Conservation (phyloP, 2,888 invertebrate genomes). For the Drosophila infuscata region DNA sequence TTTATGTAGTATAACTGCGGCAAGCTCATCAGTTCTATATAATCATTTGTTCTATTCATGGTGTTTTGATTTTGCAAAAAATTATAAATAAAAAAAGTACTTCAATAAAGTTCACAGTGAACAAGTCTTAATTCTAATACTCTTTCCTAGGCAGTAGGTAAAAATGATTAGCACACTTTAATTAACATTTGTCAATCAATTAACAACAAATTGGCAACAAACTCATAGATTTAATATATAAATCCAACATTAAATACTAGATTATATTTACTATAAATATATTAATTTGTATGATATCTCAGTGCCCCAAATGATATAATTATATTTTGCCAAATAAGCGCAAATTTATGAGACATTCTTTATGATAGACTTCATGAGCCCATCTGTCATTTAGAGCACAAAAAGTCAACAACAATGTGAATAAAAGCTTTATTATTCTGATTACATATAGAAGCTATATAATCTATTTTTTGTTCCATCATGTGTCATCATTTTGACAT, state of each 20-base stretch:
- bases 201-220: background rate
- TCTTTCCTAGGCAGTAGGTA: slow-evolving; percentile 2
- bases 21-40: slow-evolving; percentile 64
- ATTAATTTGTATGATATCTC: background rate
- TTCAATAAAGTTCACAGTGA: background rate
- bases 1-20: slow-evolving; percentile 23
- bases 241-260: background rate
- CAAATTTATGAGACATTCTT: slow-evolving; percentile 17
- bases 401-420: slow-evolving; percentile 6
- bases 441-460: slow-evolving; percentile 39
- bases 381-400: slow-evolving; percentile 35
- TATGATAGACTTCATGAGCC: slow-evolving; percentile 30
- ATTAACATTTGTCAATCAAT: background rate
- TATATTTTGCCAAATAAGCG: background rate
- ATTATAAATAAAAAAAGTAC: slow-evolving; percentile 29
- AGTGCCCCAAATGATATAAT: slow-evolving; percentile 2
- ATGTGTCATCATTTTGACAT: slow-evolving; percentile 55
- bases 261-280: background rate
- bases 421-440: slow-evolving; percentile 38
- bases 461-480: slow-evolving; percentile 26
- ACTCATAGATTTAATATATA: no score
- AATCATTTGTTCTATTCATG: slow-evolving; percentile 71
- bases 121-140: slow-evolving; percentile 19
- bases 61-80: slow-evolving; percentile 67
- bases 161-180: background rate